Base-by-base conservation (phyloP, 1,140 invertebrate genomes). In the Marisa cornuarietis region DNA sequence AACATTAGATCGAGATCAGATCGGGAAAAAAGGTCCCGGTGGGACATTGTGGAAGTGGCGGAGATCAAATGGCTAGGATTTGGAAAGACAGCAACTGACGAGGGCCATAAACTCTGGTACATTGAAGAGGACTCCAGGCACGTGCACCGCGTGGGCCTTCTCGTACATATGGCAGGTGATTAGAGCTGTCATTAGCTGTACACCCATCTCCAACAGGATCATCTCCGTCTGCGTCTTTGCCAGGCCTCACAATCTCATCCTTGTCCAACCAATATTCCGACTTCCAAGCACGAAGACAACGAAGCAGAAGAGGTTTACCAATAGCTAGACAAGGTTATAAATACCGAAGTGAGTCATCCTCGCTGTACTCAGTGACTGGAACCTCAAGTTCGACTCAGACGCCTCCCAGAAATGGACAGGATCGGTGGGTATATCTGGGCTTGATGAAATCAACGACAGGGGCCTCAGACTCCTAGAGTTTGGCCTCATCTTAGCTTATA, bases 281-380 rank as follows among this genome's bases (percentile, higher is more conserved):
- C 6, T 6, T 42, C 31, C 74, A 22, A 82, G 80, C 73, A 83
- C n/a, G 51, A 31, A 54, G 79, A 83, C 61, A 49, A 87, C 49
- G 85, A 85, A n/a, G 80, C 92, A 58, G 71, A 87, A 51, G 42
- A 84, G 22, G 81, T 92, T 24, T 90, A 90, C 20, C 71, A 85
- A 49, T 14, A 77, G 22, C 7, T 79, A 5, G 31, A 78, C 31
- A 42, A 42, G 2, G 0, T 6, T 42, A 42, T 42, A 6, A 6
- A 42, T 4, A 42, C 31, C n/a, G n/a, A n/a, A n/a, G n/a, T n/a
- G n/a, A n/a, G n/a, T n/a, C n/a, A n/a, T n/a, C n/a, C 31, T 42
- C 31, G 31, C 6, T 42, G 31, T 42, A 42, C 31, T 42, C 31
- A 6, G 31, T 42, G 31, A n/a, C n/a, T n/a, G n/a, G n/a, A n/a